A percentile compares a stretch with the other conserved stretches of the same genome.
Conservation (phyloP, 1,140 invertebrate species). For the Eumaeus atala region DNA sequence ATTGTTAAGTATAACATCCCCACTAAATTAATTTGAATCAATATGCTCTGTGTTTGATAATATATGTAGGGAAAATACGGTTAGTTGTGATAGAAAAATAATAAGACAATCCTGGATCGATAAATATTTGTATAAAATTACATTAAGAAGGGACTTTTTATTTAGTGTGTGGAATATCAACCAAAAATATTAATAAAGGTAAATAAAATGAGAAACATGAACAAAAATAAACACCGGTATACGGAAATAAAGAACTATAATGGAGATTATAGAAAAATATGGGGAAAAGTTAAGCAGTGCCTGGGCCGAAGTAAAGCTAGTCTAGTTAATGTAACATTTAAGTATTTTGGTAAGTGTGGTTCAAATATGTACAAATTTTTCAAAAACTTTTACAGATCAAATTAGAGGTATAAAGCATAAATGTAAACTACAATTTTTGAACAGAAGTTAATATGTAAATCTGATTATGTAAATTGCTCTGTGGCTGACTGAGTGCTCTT, state of each 20-base stretch:
- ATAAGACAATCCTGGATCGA: constrained; percentile 22
- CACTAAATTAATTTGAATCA: background rate
- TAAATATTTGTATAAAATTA: constrained; percentile 17
- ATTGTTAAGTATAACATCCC: background rate
- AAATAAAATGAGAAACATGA: constrained; percentile 26
- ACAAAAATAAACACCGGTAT: constrained; percentile 21
- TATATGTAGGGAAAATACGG: constrained; percentile 19
- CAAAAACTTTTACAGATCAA: background rate
- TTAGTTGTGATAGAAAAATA: constrained; percentile 11
- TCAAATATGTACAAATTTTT: constrained; percentile 20
- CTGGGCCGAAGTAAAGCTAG: constrained; percentile 20
- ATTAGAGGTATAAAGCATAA: background rate
- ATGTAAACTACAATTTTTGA: constrained; percentile 12
- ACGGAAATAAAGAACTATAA: constrained; percentile 23
- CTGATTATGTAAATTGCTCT: constrained; percentile 23
- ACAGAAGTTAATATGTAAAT: constrained; percentile 22
- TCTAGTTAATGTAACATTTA: constrained; percentile 25
- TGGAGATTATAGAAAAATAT: constrained; percentile 30
- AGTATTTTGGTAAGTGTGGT: constrained; percentile 23
- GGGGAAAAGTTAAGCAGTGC: constrained; percentile 28
- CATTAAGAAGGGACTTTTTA: constrained; percentile 18
- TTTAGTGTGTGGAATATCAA: constrained; percentile 24
- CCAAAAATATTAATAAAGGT: constrained; percentile 25
- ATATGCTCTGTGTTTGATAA: constrained; percentile 14
- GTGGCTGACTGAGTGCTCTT: constrained; percentile 14